phyloP scores from a whole-genome alignment of 2,113 vertebrate species.

The Marmota flaviventris region DNA sequence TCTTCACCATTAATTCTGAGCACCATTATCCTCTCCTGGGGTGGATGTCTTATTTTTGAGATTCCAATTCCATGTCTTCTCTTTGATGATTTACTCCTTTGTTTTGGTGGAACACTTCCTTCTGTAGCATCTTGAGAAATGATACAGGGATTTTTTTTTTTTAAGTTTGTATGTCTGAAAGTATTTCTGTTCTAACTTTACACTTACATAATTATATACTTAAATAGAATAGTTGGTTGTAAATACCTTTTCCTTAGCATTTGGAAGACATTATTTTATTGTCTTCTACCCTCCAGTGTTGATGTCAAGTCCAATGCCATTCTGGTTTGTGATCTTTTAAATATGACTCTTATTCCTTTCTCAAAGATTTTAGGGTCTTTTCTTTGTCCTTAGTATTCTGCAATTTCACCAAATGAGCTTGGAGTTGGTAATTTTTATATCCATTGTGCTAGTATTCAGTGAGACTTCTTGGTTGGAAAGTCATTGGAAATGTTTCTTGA shows the following conservation, averaged over 20 bases:
- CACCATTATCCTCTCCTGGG: not conserved
- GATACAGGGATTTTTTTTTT: not conserved
- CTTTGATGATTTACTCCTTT: not conserved
- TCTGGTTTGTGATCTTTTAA: not conserved
- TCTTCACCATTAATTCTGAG: not conserved
- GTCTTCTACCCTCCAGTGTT: not conserved
- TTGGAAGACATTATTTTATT: slow-evolving; percentile 17
- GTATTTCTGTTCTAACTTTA: not conserved
- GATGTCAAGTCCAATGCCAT: not conserved
- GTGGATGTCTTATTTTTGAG: not conserved
- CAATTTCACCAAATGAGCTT: not conserved
- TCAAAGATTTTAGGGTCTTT: slow-evolving; percentile 13
- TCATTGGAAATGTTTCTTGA: not conserved
- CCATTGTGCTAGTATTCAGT: not conserved
- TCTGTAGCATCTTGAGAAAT: not conserved
- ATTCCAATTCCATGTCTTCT: slow-evolving; percentile 23
- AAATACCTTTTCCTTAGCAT: not conserved
- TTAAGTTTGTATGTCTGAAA: not conserved
- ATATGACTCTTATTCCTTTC: not conserved
- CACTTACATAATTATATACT: not conserved
- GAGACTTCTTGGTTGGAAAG: not conserved
- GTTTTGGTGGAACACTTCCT: not conserved
- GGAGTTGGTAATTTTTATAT: not conserved
- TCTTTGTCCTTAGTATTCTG: not conserved
- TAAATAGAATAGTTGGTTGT: not conserved